Evolutionary conservation across 1,140 invertebrate species (phyloP).

Genomic region (Formica selysi): DNA sequence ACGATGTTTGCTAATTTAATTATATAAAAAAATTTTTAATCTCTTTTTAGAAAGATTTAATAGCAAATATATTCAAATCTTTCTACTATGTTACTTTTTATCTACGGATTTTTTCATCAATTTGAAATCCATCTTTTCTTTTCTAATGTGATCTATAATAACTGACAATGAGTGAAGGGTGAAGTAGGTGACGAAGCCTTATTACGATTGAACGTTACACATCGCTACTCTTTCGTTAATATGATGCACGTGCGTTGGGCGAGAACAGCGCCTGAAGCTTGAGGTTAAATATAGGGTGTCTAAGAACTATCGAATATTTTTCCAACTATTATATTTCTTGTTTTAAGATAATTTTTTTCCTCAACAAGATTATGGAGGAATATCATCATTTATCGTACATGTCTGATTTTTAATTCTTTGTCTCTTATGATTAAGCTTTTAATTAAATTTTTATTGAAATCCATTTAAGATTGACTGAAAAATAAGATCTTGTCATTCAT

Average conservation of each 20-base stretch:
- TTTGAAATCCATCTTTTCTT: neutral
- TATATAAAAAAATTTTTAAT: neutral
- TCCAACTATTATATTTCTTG: neutral
- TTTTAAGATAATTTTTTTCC: neutral
- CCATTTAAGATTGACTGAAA: neutral
- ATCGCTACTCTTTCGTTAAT: slow-evolving; percentile 16
- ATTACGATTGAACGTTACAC: slow-evolving; percentile 10
- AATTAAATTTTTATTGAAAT: slow-evolving; percentile 1
- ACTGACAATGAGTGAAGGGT: neutral
- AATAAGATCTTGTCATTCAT: neutral
- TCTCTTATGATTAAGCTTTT: neutral
- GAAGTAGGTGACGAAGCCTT: slow-evolving; percentile 13
- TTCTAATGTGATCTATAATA: neutral
- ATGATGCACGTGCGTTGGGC: neutral
- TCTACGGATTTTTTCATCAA: neutral
- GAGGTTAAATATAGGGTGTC: slow-evolving; percentile 5
- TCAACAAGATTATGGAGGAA: neutral
- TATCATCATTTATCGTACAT: neutral
- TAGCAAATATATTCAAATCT: neutral
- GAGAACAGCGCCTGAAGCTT: neutral
- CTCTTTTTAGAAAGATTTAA: neutral
- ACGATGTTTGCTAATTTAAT: neutral
- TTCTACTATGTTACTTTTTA: neutral
- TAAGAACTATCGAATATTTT: neutral
- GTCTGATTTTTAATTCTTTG: neutral